Base-by-base conservation (phyloP, 2,888 invertebrate species). In the Pogonocherus hispidulus region DNA sequence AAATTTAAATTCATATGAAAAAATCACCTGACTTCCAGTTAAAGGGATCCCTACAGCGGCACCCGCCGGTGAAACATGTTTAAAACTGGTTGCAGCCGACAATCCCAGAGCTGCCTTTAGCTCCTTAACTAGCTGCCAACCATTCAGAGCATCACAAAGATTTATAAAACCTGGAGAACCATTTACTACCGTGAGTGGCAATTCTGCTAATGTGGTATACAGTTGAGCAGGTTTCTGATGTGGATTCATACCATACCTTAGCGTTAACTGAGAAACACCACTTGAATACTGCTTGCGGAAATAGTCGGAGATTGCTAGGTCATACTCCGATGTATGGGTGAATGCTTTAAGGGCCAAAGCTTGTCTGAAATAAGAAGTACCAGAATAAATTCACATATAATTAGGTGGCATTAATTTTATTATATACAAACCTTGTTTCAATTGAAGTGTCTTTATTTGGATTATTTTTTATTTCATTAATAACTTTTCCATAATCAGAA, bases 151-250 rank as follows among this genome's bases (percentile, higher is more conserved):
- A 85, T 99, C 99, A 80, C 97, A 97, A 2, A 99, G 89, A 86
- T 99, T 99, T 77, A 99, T 98, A 84, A 94, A 99, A 0, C 99
- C 99, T 0, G 99, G 99, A 0, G 97, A 92, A 6, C 98, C 98
- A 85, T 98, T 98, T 22, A 98, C 83, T 1, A 98, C 96, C 72
- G 88, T 93, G 4, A 99, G 85, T 0, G 99, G 99, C 62, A 99
- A 87, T 59, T 92, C 88, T 60, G 92, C 89, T 19, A 91, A 85
- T 0, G 91, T 93, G 0, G 96, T 96, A 84, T 91, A 98, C 4
- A 98, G 87, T 82, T 97, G 97, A 0, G 98, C 98, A 0, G 97
- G 97, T 83, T 96, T 96, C 84, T 99, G 99, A 83, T 99, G 99
- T 0, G 99, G 99, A 86, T 99, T 99, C 96, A 98, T 98, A 63